Percentiles rank a stretch among this genome's conserved stretches.
phyloP scores from a whole-genome alignment of 2,888 invertebrate genomes.

The Hoplodrina blanda region DNA sequence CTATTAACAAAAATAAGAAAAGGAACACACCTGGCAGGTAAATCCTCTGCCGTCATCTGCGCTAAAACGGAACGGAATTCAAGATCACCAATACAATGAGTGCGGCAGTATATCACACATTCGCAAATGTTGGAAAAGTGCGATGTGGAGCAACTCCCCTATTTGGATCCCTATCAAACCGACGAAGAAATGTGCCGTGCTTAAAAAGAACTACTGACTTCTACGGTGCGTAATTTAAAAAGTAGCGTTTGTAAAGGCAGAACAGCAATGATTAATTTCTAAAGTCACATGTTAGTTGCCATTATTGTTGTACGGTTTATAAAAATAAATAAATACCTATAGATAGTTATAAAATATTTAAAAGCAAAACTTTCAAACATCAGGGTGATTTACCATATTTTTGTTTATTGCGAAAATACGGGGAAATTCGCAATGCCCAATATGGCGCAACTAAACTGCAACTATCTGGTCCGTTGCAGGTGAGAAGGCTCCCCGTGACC shows the following conservation, averaged over 20 bases:
- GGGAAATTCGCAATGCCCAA: constrained; percentile 58
- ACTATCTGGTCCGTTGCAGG: constrained; percentile 85
- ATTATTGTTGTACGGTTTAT: neutral
- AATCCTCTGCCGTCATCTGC: constrained; percentile 82
- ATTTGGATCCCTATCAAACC: constrained; percentile 77
- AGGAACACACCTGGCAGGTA: constrained; percentile 76
- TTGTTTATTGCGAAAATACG: constrained; percentile 35
- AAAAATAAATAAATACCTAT: neutral
- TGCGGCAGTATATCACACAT: constrained; percentile 83
- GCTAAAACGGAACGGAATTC: constrained; percentile 84
- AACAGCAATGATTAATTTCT: constrained; percentile 4
- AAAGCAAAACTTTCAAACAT: neutral
- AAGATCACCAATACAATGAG: constrained; percentile 83
- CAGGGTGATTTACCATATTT: constrained; percentile 12
- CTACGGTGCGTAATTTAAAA: constrained; percentile 73
- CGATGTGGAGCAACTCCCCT: constrained; percentile 76
- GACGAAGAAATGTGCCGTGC: constrained; percentile 81
- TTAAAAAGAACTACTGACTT: constrained; percentile 73
- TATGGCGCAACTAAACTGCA: constrained; percentile 70
- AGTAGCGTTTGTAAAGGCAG: constrained; percentile 21
- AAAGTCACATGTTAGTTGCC: constrained; percentile 1
- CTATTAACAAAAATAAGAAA: constrained; percentile 38
- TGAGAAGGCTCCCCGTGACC: constrained; percentile 81
- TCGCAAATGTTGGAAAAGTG: constrained; percentile 80
- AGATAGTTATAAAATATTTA: constrained; percentile 1